phyloP scores from a whole-genome alignment of 2,888 invertebrate genomes.

The Cryptus armator region DNA sequence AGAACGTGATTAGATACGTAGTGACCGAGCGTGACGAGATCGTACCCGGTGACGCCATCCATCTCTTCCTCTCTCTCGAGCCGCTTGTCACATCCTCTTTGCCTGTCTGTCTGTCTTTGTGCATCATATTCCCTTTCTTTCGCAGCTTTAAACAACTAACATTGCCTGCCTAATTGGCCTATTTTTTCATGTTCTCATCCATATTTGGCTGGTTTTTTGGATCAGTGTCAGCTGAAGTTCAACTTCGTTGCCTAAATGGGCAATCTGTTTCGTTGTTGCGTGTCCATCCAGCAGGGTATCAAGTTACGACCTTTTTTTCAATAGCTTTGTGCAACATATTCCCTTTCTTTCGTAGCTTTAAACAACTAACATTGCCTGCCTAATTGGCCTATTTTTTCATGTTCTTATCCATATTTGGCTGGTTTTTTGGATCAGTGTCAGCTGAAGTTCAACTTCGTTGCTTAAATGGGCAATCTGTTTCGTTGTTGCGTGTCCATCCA shows the following conservation, averaged over 20 bases:
- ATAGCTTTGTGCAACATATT: too few species aligned
- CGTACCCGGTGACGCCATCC: constrained; percentile 67
- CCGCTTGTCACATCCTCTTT: constrained; percentile 39
- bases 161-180: neutral
- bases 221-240: neutral
- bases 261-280: neutral
- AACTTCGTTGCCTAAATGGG: neutral
- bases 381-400: neutral
- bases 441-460: neutral
- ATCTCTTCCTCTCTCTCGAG: constrained; percentile 46
- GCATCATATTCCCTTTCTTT: neutral
- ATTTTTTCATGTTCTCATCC: neutral
- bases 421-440: neutral
- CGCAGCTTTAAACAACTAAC: neutral
- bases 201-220: neutral
- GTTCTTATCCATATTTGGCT: neutral
- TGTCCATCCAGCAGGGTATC: neutral
- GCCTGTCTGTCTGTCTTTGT: constrained; percentile 11
- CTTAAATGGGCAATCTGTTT: neutral
- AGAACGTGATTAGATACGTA: constrained; percentile 81
- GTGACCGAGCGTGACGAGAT: constrained; percentile 72
- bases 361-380: neutral
- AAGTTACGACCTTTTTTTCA: neutral
- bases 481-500: neutral
- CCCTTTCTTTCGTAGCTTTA: too few species aligned